Evolutionary conservation across 2,888 invertebrate genomes (phyloP), one percentile per base, ranked within the genome.

Genomic region (Noctua fimbriata): DNA sequence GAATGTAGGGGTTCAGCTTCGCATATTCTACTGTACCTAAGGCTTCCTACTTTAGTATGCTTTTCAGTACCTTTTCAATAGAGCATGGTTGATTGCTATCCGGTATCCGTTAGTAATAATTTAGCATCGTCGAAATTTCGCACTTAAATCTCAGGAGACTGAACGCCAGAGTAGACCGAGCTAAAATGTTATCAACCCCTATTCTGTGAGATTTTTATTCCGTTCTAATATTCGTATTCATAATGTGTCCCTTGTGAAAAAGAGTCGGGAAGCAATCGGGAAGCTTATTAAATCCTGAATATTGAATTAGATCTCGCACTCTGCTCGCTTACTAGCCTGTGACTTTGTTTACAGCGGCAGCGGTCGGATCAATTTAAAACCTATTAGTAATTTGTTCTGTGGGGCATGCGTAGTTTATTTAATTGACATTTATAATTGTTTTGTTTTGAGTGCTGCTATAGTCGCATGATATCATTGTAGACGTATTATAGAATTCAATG

Each of bases 171-270:
- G 52, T 36, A 28, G 70, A 41, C 65, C 65, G 21, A 66, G 14
- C 58, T 77, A 82, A 82, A 86, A 82, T 70, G 32, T 72, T 76
- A 73, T 73, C 73, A 82, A 76, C 69, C 47, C 41, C 32, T 55
- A 10, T 55, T 70, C 82, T 63, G 52, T 10, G 66, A 79, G 58
- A 58, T 73, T 79, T 84, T 82, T 80, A 67, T 71, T 63, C 36
- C 58, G 14, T 21, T 73, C 65, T 85, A 71, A 70, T 69, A 82
- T 79, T 80, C 49, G 65, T 70, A 80, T 66, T 84, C 69, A 73
- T 70, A 73, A 80, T 82, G 69, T 84, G 52, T 84, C 65, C 82
- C 80, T 41, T 73, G 73, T 58, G 84, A 66, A 73, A 66, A 2
- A 66, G 73, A 82, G 58, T 60, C 21, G 65, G 67, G n/a, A 79